Conservation (phyloP, 1,140 invertebrate genomes). For the Goniozus legneri region DNA sequence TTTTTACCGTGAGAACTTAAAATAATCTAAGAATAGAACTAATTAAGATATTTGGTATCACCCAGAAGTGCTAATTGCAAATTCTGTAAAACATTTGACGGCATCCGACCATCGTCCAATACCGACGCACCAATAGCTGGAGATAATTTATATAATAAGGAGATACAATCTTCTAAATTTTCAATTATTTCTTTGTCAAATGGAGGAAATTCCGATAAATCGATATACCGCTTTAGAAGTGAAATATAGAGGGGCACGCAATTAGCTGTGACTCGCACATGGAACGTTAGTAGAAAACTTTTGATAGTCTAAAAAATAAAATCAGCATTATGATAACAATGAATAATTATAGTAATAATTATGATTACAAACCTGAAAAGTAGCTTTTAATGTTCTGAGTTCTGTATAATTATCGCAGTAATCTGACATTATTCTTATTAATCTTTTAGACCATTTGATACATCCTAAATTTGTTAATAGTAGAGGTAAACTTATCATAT, state of each 20-base stretch:
- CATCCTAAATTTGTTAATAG: constrained; percentile 38
- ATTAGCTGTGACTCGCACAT: constrained; percentile 31
- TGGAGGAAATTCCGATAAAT: constrained; percentile 37
- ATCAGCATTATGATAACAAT: neutral
- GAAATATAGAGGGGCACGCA: constrained; percentile 33
- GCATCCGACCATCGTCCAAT: constrained; percentile 38
- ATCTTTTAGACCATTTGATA: constrained; percentile 43
- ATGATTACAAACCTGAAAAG: constrained; percentile 33
- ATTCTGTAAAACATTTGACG: constrained; percentile 24
- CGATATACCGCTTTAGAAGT: constrained; percentile 39
- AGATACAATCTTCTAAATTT: constrained; percentile 42
- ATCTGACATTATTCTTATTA: constrained; percentile 38
- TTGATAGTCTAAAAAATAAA: constrained; percentile 29
- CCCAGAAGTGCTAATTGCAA: constrained; percentile 20
- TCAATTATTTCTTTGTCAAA: constrained; percentile 40
- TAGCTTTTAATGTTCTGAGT: constrained; percentile 38
- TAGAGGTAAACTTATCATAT: constrained; percentile 42
- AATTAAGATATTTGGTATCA: constrained; percentile 37
- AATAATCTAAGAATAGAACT: no score
- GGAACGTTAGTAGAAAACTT: constrained; percentile 35
- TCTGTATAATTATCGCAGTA: constrained; percentile 47
- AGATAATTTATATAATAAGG: constrained; percentile 36
- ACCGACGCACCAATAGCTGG: constrained; percentile 33
- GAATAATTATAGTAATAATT: neutral
- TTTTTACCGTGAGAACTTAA: no score